Percentiles rank a stretch among this genome's conserved stretches.
Conservation (phyloP, 2,113 vertebrate species). For the Sialia sialis region DNA sequence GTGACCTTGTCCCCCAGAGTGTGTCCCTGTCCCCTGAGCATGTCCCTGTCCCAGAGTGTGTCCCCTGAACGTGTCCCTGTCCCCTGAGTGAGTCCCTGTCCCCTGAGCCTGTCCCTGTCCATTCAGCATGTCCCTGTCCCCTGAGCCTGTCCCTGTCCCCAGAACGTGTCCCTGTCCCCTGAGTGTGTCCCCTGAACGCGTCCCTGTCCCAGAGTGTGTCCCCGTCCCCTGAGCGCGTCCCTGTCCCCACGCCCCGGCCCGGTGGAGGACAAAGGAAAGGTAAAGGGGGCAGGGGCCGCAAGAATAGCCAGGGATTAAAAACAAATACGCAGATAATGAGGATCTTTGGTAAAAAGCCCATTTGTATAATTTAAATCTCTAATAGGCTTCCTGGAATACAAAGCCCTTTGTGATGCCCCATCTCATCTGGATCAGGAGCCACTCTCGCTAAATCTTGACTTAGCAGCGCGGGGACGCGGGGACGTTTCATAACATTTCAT, state of each 20-base stretch:
- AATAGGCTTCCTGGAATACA: constrained; percentile 65
- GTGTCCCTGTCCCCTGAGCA: no score
- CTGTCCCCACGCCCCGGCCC: rapidly evolving
- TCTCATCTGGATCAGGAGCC: constrained; percentile 37
- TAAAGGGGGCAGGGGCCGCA: neutral
- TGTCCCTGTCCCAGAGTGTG: neutral
- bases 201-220: neutral
- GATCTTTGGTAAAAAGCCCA: constrained; percentile 58
- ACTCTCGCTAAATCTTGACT: neutral
- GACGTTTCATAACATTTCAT: neutral
- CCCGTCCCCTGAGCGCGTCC: neutral
- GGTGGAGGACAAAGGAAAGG: neutral
- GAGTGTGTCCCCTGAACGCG: rapidly evolving
- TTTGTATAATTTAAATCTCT: constrained; percentile 59
- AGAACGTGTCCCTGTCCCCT: neutral
- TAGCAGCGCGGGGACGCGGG: neutral
- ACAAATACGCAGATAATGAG: constrained; percentile 60
- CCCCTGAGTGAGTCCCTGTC: neutral
- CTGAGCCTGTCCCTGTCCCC: no score
- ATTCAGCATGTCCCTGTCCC: neutral
- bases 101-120: no score
- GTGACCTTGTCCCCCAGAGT: neutral
- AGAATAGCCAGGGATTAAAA: constrained; percentile 35
- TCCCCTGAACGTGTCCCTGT: no score
- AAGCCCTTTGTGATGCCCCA: constrained; percentile 58